Base-by-base conservation (phyloP, 1,140 invertebrate species). In the Galendromus occidentalis region DNA sequence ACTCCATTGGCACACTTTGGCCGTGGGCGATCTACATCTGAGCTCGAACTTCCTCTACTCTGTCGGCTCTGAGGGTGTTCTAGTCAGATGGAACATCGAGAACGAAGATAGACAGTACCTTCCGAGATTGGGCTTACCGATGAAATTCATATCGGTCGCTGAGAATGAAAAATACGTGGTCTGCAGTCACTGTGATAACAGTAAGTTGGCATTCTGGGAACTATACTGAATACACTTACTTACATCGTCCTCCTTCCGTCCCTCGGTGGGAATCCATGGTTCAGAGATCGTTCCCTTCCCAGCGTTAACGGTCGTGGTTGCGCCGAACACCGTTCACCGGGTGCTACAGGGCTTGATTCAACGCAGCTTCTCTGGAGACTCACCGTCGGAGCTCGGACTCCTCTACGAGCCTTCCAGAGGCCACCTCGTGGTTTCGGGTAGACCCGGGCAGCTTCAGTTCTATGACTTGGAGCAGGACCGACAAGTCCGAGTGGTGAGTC, bases 81-180 rank as follows among this genome's bases (percentile, higher is more conserved):
- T 59, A 5, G 51, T 59, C 14, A 25, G 51, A 25, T 59, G 51
- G 51, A 22, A 59, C 9, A 14, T 59, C 17, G 51, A 59, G 25
- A 59, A 22, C 20, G 51, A 59, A 29, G 51, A 59, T 6, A 17
- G 51, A 2, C 51, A 59, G 9, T 59, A 20, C 51, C 22, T 59
- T 25, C 51, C 51, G 6, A 25, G 51, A 6, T 33, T 59, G 14
- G 51, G 51, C 14, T 17, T 59, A 14, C 51, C 51, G 51, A 59
- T 59, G 1, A 59, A 33, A 25, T 33, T 29, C 25, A 17, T 59
- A 25, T 17, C 51, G 14, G 51, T 59, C 14, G 51, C 51, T 2
- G n/a, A 59, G 17, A 59, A 59, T 22, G 51, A 59, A 33, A 59
- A 59, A 59, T 59, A 59, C 25, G 51, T 59, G 1, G 51, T 59